These are phyloP conservation scores for Coenobita brevimanus DNA, from an alignment of 1,140 invertebrate species.

Conservation along the genomic window DNA sequence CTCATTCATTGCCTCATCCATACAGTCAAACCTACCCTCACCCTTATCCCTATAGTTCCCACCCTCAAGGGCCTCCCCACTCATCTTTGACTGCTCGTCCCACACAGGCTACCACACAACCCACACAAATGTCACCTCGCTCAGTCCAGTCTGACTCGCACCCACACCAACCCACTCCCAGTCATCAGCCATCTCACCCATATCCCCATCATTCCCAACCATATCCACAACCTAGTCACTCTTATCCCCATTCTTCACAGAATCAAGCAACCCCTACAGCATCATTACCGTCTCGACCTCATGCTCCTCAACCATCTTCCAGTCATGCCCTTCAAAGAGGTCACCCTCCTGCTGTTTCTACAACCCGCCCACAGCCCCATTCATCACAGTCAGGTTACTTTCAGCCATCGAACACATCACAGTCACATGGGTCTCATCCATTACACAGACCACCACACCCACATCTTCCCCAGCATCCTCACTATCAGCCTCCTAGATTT, in stretches of 20 bases:
- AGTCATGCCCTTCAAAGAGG: neutral
- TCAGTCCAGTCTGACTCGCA: neutral
- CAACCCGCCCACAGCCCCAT: constrained; percentile 7
- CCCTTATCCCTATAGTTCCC: neutral
- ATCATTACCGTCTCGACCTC: neutral
- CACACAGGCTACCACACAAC: neutral
- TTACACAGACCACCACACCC: neutral
- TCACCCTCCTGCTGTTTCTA: constrained; percentile 3
- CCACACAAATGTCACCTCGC: neutral
- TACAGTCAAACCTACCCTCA: neutral
- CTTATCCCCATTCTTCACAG: neutral
- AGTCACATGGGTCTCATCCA: too few species aligned
- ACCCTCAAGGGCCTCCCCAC: constrained; percentile 25
- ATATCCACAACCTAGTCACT: constrained; percentile 3
- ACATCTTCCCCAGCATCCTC: constrained; percentile 15
- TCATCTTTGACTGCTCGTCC: constrained; percentile 1
- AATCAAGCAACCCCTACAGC: too few species aligned
- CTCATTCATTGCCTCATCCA: constrained; percentile 15
- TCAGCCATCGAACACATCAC: neutral
- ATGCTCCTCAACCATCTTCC: neutral
- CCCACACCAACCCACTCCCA: constrained; percentile 7
- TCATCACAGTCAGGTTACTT: constrained; percentile 4
- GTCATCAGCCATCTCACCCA: constrained; percentile 17
- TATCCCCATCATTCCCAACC: neutral
- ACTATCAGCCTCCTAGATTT: constrained; percentile 34